Evolutionary conservation across 2,113 vertebrate species (phyloP).

Genomic region (Oreocharis arfaki): DNA sequence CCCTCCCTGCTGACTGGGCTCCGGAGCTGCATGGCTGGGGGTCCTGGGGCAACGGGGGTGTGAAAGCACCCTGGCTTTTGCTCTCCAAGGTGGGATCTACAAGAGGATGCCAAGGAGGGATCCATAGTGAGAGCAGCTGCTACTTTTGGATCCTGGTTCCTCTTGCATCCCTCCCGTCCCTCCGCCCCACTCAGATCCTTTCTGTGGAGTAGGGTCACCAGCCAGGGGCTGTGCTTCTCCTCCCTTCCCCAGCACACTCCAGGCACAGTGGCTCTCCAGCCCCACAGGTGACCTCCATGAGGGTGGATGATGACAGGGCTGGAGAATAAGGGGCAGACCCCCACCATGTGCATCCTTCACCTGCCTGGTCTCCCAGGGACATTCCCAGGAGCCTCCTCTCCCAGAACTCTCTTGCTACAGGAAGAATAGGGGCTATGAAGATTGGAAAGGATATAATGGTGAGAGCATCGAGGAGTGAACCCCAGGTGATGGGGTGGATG

Average conservation of each 20-base stretch:
- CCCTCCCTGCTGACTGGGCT: fast-evolving
- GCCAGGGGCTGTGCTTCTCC: not conserved
- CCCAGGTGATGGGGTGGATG: not conserved
- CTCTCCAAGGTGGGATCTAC: not conserved
- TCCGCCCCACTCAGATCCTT: not conserved
- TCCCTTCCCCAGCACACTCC: not conserved
- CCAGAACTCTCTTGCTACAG: not conserved
- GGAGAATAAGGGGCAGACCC: not conserved
- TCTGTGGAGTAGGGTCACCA: fast-evolving
- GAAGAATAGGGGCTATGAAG: not conserved
- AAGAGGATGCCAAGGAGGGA: not conserved
- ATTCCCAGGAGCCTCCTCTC: not conserved
- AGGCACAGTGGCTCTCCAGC: fast-evolving
- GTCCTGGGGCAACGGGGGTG: fast-evolving
- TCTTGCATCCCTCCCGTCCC: not conserved
- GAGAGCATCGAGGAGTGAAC: not conserved
- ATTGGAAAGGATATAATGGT: not conserved
- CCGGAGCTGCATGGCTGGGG: fast-evolving
- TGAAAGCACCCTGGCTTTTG: not conserved
- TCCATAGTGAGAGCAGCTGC: fast-evolving
- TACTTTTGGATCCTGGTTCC: not conserved
- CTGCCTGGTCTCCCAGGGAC: not conserved
- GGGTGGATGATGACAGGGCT: not conserved
- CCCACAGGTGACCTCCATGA: fast-evolving
- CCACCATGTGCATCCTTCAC: not conserved